Evolutionary conservation across 2,888 invertebrate genomes (phyloP).

Genomic region (Drosophila seclusa): DNA sequence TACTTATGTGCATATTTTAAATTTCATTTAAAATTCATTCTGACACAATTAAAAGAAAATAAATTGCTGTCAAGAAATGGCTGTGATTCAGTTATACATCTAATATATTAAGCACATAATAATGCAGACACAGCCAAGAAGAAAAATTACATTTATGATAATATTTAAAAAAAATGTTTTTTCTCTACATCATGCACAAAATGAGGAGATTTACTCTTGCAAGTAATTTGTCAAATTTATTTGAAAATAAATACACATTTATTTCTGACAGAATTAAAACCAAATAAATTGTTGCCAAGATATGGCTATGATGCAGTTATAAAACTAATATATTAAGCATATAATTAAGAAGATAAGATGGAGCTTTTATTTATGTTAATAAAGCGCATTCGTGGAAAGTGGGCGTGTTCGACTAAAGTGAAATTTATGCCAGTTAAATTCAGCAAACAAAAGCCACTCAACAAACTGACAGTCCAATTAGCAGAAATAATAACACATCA

Average conservation of each 20-base stretch:
- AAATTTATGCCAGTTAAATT: slow-evolving; percentile 78
- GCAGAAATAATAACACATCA: slow-evolving; percentile 71
- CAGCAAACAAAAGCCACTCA: slow-evolving; percentile 55
- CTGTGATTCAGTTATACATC: background rate
- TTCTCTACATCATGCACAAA: background rate
- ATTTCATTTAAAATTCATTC: background rate
- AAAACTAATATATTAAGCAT: slow-evolving; percentile 9
- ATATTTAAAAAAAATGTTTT: background rate
- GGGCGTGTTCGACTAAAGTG: slow-evolving; percentile 69
- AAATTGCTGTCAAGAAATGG: background rate
- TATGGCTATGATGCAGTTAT: background rate
- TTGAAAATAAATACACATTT: background rate
- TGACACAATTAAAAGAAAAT: background rate
- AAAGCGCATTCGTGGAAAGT: slow-evolving; percentile 34
- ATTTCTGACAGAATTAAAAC: background rate
- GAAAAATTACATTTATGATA: background rate
- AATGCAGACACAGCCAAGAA: background rate
- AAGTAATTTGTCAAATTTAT: slow-evolving; percentile 14
- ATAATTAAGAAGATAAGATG: slow-evolving; percentile 20
- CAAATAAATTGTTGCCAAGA: slow-evolving; percentile 7
- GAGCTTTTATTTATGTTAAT: slow-evolving; percentile 27
- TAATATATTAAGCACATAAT: slow-evolving; percentile 10
- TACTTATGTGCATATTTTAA: background rate
- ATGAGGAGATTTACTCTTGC: background rate
- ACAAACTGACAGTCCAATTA: slow-evolving; percentile 82